Percentiles rank a stretch among this genome's conserved stretches.
These are phyloP conservation scores for Diuraphis noxia DNA, from an alignment of 1,140 invertebrate genomes.

Conservation along the genomic window DNA sequence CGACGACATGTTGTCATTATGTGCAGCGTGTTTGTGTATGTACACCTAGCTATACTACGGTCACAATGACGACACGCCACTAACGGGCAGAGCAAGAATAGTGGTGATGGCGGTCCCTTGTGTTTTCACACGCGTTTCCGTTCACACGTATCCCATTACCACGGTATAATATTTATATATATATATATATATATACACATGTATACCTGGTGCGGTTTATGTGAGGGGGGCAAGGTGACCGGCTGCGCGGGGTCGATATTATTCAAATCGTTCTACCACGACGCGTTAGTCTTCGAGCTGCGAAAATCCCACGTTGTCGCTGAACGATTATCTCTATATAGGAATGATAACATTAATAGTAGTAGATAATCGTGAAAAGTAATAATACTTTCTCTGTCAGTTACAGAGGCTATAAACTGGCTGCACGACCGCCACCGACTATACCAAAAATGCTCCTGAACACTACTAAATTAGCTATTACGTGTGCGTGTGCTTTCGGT, in stretches of 20 bases:
- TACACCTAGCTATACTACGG: background rate
- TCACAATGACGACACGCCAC: background rate
- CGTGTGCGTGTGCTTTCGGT: background rate
- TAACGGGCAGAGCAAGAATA: background rate
- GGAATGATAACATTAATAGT: background rate
- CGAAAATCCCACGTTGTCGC: background rate
- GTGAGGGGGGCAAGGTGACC: background rate
- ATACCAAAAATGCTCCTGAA: background rate
- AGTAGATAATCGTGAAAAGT: background rate
- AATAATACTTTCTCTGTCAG: no score
- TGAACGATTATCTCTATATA: background rate
- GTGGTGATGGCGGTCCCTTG: background rate
- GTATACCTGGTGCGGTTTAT: background rate
- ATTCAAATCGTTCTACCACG: background rate
- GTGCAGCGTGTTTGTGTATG: background rate
- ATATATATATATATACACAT: background rate
- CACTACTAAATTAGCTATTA: background rate
- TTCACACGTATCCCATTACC: constrained; percentile 15
- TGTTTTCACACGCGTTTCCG: constrained; percentile 11
- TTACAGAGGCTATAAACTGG: no score
- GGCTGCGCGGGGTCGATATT: background rate
- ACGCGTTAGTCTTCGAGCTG: background rate
- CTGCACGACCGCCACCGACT: background rate
- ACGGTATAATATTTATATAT: background rate
- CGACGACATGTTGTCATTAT: constrained; percentile 13